phyloP scores from a whole-genome alignment of 2,888 invertebrate genomes.

The Ochropleura leucogaster region DNA sequence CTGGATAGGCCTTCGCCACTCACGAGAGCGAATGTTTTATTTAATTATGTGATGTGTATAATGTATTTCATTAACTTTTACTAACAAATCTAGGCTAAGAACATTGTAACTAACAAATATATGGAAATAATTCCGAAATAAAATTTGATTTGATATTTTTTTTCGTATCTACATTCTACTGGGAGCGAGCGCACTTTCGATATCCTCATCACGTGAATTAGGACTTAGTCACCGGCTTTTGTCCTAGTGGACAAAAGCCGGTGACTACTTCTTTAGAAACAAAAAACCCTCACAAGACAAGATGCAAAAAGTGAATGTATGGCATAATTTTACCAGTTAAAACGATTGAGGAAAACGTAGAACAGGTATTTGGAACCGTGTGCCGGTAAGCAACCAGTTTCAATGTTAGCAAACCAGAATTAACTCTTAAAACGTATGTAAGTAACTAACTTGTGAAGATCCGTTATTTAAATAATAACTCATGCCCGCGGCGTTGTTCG shows the following conservation, averaged over 20 bases:
- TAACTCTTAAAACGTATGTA: constrained; percentile 7
- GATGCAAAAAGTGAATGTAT: constrained; percentile 14
- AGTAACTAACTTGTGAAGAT: neutral
- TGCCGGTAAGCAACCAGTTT: constrained; percentile 35
- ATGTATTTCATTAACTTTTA: no score
- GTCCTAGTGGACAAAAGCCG: no score
- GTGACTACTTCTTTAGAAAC: no score
- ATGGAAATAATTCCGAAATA: no score
- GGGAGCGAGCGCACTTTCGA: neutral
- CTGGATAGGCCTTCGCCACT: no score
- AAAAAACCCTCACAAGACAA: constrained; percentile 5
- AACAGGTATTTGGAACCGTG: constrained; percentile 22
- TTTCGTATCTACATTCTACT: neutral
- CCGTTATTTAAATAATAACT: constrained; percentile 4
- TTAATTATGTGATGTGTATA: no score
- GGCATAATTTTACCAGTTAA: constrained; percentile 15
- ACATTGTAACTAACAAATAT: no score
- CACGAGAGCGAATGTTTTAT: no score
- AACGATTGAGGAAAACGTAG: constrained; percentile 40
- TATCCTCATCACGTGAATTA: neutral
- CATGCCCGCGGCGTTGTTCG: no score
- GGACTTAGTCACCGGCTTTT: neutral
- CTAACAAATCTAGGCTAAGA: no score
- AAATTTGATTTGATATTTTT: no score
- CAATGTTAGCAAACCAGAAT: constrained; percentile 6